phyloP scores from a whole-genome alignment of 2,797 vertebrate species.

The Falco biarmicus region DNA sequence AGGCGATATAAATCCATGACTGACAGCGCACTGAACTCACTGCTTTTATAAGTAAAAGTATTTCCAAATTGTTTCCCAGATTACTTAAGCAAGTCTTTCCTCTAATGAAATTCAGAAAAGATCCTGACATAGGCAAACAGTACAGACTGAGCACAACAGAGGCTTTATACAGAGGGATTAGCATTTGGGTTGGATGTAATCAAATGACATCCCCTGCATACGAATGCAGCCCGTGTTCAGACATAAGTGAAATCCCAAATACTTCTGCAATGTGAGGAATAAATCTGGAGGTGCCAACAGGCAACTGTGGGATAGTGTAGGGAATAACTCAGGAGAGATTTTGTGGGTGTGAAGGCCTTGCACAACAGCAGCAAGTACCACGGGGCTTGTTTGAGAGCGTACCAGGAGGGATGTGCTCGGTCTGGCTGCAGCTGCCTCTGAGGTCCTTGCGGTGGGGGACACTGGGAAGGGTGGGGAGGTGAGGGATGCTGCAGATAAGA shows the following conservation, averaged over 20 bases:
- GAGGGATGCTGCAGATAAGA: background rate
- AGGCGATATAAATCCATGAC: conserved; percentile 34
- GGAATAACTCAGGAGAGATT: background rate
- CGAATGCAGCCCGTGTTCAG: background rate
- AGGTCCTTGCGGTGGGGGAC: background rate
- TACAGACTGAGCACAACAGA: background rate
- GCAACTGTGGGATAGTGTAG: background rate
- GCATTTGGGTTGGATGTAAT: conserved; percentile 21
- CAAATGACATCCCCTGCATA: conserved; percentile 37
- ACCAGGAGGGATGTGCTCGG: background rate
- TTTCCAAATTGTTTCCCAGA: conserved; percentile 61
- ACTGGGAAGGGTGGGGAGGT: background rate
- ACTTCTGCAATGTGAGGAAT: conserved; percentile 20
- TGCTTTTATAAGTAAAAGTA: conserved; percentile 44
- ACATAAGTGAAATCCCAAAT: conserved; percentile 58
- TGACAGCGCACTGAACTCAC: conserved; percentile 39
- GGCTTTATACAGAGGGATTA: conserved; percentile 30
- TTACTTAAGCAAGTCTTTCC: conserved; percentile 44
- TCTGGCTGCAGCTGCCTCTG: background rate
- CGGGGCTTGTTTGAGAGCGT: background rate
- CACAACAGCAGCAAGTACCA: rapidly evolving
- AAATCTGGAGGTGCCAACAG: conserved; percentile 12
- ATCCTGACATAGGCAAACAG: conserved; percentile 24
- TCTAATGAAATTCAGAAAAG: conserved; percentile 45
- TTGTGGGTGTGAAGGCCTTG: background rate